These are phyloP conservation scores for Polypterus senegalus DNA, from an alignment of 2,113 vertebrate genomes.

Conservation along the genomic window DNA sequence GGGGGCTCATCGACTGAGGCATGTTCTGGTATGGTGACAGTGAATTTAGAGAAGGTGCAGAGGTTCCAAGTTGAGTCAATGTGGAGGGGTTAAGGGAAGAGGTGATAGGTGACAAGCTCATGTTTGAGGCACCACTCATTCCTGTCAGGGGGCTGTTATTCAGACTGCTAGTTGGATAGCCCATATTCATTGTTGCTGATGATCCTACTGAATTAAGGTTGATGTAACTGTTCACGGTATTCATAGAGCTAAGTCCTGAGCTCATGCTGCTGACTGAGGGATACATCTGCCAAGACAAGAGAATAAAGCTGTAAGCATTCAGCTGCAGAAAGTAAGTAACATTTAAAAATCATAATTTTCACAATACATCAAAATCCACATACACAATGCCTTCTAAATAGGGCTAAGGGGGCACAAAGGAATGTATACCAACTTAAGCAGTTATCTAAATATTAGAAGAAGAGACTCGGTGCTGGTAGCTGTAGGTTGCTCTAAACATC, in stretches of 20 bases:
- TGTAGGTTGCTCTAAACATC: no score
- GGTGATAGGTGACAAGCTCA: slow-evolving; percentile 50
- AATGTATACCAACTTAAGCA: no score
- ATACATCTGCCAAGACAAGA: slow-evolving; percentile 54
- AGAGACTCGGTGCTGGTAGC: no score
- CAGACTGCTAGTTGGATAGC: slow-evolving; percentile 46
- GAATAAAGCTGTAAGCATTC: neutral
- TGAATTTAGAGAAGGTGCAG: slow-evolving; percentile 43
- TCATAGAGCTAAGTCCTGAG: slow-evolving; percentile 53
- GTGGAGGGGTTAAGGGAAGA: slow-evolving; percentile 51
- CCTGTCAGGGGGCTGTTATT: slow-evolving; percentile 41
- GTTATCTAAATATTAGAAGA: no score
- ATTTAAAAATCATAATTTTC: no score
- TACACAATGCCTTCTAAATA: no score
- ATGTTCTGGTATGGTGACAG: slow-evolving; percentile 61
- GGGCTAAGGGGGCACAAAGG: no score
- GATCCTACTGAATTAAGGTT: slow-evolving; percentile 64
- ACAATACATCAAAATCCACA: no score
- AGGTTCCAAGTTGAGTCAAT: slow-evolving; percentile 48
- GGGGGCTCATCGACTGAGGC: slow-evolving; percentile 53
- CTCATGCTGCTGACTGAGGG: slow-evolving; percentile 62
- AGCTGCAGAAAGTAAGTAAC: no score
- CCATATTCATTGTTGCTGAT: slow-evolving; percentile 55
- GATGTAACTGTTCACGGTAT: slow-evolving; percentile 77
- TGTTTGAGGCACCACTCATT: slow-evolving; percentile 46